Percentiles rank a stretch among this genome's conserved stretches.
Conservation (phyloP, 2,888 invertebrate genomes). For the Cheilosia scutellata region DNA sequence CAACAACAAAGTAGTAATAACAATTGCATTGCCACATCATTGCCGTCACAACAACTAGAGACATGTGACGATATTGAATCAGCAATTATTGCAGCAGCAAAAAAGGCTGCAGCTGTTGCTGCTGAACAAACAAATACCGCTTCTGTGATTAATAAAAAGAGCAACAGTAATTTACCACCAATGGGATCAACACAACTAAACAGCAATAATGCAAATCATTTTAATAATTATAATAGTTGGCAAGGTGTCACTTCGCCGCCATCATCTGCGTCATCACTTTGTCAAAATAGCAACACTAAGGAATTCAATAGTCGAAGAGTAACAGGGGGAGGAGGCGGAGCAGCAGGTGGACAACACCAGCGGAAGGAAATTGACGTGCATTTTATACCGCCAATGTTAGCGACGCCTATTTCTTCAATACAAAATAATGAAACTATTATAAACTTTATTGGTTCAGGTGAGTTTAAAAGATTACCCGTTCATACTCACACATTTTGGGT, state of each 20-base stretch:
- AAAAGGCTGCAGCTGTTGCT: slow-evolving; percentile 78
- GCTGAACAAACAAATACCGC: slow-evolving; percentile 76
- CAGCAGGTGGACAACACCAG: slow-evolving; percentile 77
- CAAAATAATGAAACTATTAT: slow-evolving; percentile 87
- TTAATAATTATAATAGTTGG: slow-evolving; percentile 51
- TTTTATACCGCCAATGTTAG: slow-evolving; percentile 81
- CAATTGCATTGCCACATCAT: slow-evolving; percentile 34
- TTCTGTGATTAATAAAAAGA: slow-evolving; percentile 63
- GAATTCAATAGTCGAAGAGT: slow-evolving; percentile 32
- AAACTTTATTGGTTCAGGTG: slow-evolving; percentile 87
- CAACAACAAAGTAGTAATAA: slow-evolving; percentile 69
- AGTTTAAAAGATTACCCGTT: slow-evolving; percentile 79
- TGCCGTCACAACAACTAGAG: slow-evolving; percentile 80
- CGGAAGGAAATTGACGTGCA: slow-evolving; percentile 79
- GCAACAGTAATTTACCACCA: slow-evolving; percentile 60
- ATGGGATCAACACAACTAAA: slow-evolving; percentile 61
- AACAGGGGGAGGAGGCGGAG: slow-evolving; percentile 71
- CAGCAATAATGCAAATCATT: slow-evolving; percentile 51
- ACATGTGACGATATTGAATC: slow-evolving; percentile 83
- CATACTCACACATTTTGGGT: no score
- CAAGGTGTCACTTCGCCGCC: slow-evolving; percentile 58
- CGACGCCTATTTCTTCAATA: slow-evolving; percentile 82
- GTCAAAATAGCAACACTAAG: slow-evolving; percentile 47
- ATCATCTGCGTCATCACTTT: slow-evolving; percentile 34
- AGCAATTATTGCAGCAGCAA: slow-evolving; percentile 82